Evolutionary conservation across 2,797 vertebrate genomes (phyloP).

Genomic region (Melanotaenia parkinsoni): DNA sequence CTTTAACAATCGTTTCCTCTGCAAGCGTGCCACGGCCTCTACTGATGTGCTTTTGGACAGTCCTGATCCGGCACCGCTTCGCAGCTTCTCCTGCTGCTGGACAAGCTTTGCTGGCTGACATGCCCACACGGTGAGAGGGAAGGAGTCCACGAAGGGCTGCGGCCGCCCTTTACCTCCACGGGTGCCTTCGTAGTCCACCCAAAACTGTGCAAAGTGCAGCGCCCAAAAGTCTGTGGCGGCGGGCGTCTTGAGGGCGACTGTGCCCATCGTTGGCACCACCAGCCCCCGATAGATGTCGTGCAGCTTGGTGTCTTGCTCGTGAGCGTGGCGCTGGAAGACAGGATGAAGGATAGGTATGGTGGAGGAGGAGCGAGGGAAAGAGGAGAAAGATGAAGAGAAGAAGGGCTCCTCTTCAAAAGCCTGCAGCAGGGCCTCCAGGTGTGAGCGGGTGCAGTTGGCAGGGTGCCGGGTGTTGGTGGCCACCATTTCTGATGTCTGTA

Average conservation of each 20-base stretch:
- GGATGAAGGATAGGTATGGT: conserved; percentile 33
- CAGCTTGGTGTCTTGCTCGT: conserved; percentile 37
- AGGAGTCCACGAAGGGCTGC: conserved; percentile 93
- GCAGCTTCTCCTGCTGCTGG: conserved; percentile 85
- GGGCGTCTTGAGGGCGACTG: conserved; percentile 87
- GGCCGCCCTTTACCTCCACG: conserved; percentile 91
- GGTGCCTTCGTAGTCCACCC: conserved; percentile 95
- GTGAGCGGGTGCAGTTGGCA: conserved; percentile 90
- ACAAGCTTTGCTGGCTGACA: conserved; percentile 90
- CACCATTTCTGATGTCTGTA: conserved; percentile 98
- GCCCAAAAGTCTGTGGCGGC: conserved; percentile 95
- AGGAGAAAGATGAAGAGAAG: conserved; percentile 75
- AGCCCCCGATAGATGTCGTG: conserved; percentile 21
- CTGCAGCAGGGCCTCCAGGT: conserved; percentile 92
- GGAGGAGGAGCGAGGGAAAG: conserved; percentile 30
- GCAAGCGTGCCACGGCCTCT: conserved; percentile 86
- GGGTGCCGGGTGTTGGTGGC: conserved; percentile 95
- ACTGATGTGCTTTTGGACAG: conserved; percentile 88
- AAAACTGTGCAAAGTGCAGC: conserved; percentile 95
- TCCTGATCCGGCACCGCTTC: conserved; percentile 53
- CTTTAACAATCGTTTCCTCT: conserved; percentile 92
- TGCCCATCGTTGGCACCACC: conserved; percentile 19
- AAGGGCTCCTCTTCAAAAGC: conserved; percentile 92
- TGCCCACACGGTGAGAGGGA: conserved; percentile 94
- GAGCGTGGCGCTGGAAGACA: conserved; percentile 34